These are phyloP conservation scores for Okamejei kenojei DNA, from an alignment of 2,797 vertebrate species.

Conservation along the genomic window DNA sequence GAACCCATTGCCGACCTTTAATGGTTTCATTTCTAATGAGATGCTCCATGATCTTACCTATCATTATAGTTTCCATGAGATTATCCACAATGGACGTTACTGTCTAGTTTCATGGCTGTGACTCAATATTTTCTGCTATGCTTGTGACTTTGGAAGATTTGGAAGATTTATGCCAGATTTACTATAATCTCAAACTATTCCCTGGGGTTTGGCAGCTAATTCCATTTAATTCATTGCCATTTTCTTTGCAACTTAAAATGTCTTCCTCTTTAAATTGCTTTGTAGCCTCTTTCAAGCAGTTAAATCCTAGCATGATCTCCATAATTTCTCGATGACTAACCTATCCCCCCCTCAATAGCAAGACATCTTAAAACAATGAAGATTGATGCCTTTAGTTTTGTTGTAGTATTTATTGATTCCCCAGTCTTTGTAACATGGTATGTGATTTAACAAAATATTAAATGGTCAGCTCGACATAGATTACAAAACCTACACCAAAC, in stretches of 20 bases:
- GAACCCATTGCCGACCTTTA: not conserved
- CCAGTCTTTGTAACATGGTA: not conserved
- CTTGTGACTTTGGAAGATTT: not conserved
- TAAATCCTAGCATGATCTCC: not conserved
- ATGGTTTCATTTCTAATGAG: not conserved
- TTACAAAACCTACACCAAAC: too few relatives aligned
- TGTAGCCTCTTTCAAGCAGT: not conserved
- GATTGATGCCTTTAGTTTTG: not conserved
- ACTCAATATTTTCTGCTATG: not conserved
- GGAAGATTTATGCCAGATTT: not conserved
- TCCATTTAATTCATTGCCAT: not conserved
- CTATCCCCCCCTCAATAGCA: not conserved
- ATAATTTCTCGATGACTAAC: not conserved
- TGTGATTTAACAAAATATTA: not conserved
- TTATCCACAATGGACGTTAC: not conserved
- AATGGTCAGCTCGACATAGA: too few relatives aligned
- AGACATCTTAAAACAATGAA: not conserved
- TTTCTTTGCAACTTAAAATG: not conserved
- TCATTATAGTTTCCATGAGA: not conserved
- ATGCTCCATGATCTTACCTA: not conserved
- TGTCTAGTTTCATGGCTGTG: not conserved
- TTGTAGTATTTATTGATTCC: not conserved
- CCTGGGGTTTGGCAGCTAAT: not conserved
- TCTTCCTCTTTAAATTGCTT: not conserved
- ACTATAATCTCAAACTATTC: not conserved